Evolutionary conservation across 2,797 vertebrate genomes (phyloP).

Genomic region (Esox masquinongy): DNA sequence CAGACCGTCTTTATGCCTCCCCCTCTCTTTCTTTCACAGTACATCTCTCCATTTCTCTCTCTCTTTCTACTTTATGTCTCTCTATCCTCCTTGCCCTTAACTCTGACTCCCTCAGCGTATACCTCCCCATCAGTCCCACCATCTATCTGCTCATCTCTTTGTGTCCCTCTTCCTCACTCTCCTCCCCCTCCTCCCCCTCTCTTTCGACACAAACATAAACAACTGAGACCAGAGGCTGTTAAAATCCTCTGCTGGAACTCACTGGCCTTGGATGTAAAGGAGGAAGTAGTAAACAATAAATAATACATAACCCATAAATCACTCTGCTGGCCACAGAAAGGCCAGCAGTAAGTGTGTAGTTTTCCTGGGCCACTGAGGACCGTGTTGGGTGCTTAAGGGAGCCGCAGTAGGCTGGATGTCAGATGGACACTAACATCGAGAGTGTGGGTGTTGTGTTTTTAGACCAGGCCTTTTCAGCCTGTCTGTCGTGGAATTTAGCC

Average conservation of each 20-base stretch:
- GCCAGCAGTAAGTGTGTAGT: conserved; percentile 39
- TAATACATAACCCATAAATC: conserved; percentile 54
- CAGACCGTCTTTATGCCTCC: conserved; percentile 61
- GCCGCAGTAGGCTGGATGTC: background rate
- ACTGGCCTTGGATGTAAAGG: conserved; percentile 53
- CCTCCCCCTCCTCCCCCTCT: conserved; percentile 24
- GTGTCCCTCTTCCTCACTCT: conserved; percentile 12
- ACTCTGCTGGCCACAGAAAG: conserved; percentile 34
- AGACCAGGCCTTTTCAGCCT: background rate
- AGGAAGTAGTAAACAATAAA: conserved; percentile 58
- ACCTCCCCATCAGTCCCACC: background rate
- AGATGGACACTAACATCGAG: background rate
- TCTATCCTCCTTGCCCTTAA: conserved; percentile 37
- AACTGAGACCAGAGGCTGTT: conserved; percentile 50
- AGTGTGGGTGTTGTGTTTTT: background rate
- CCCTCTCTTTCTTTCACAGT: conserved; percentile 20
- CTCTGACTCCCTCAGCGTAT: conserved; percentile 22
- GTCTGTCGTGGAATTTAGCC: background rate
- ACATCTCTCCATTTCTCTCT: conserved; percentile 16
- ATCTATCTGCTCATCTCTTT: background rate
- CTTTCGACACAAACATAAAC: conserved; percentile 46
- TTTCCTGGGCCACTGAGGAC: conserved; percentile 37
- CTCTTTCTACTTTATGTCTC: conserved; percentile 39
- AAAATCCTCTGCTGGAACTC: conserved; percentile 47
- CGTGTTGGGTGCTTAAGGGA: conserved; percentile 3